Evolutionary conservation across 2,888 invertebrate species (phyloP).

Genomic region (Drosophila parthenogenetica): DNA sequence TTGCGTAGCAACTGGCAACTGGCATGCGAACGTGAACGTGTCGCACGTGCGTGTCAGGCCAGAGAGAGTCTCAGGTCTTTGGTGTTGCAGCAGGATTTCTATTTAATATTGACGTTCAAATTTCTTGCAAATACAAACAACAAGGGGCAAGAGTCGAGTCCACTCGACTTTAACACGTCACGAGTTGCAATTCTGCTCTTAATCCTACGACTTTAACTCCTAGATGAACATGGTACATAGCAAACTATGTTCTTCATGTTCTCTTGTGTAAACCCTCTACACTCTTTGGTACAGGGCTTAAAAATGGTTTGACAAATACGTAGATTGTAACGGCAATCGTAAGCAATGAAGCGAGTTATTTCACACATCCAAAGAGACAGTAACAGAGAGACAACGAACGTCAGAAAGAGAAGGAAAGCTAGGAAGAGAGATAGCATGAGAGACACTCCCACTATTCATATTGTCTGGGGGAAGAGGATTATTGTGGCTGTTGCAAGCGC

Average conservation of each 20-base stretch:
- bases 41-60: conserved; percentile 66
- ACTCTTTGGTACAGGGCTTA: background rate
- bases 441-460: conserved; percentile 35
- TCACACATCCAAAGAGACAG: conserved; percentile 28
- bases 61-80: conserved; percentile 14
- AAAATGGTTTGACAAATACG: conserved; percentile 65
- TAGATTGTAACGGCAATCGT: conserved; percentile 69
- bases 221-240: no score
- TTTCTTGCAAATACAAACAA: conserved; percentile 56
- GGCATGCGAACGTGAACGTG: conserved; percentile 54
- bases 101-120: conserved; percentile 74
- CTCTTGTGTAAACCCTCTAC: background rate
- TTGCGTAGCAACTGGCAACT: conserved; percentile 17
- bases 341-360: conserved; percentile 67
- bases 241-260: no score
- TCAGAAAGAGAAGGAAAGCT: background rate
- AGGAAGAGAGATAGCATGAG: background rate
- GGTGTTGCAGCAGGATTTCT: conserved; percentile 43
- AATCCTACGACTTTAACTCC: no score
- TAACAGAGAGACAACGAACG: background rate
- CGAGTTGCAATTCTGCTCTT: no score
- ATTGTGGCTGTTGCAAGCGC: conserved; percentile 65
- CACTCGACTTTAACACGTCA: no score
- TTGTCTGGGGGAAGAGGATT: conserved; percentile 38
- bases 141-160: conserved; percentile 4